Evolutionary conservation across 1,140 invertebrate species (phyloP), one percentile per base, ranked within the genome.

Genomic region (Drosophila navojoa): DNA sequence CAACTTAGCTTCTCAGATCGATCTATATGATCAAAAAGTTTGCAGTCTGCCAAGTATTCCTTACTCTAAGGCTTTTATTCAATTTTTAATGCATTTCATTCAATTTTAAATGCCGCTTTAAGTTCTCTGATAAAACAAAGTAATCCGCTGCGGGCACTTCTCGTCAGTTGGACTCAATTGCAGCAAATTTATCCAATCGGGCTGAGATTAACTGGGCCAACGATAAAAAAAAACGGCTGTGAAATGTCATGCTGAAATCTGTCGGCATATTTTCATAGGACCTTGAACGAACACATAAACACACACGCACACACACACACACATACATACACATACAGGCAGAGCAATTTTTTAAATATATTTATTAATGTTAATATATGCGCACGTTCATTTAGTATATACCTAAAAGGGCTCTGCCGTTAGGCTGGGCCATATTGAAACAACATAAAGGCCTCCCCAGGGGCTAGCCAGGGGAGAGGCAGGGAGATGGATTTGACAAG

Each of bases 381-480:
- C 15, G 29, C 19, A 27, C 22, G 5, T n/a, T n/a, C 11, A 13
- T 49, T 9, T 45, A 45, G 19, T 49, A 4, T 49, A 11, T 16
- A 27, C 40, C 35, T 16, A 55, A 70, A 55, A 62, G 50, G 59
- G 22, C 67, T 63, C 40, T 22, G 29, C 63, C 60, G 63, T 71
- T 71, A 63, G 35, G 60, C 68, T 27, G 68, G 15, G 42, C 32
- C 68, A 32, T 63, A 71, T 71, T 52, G 60, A 60, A 63, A 63
- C 53, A 52, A 22, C 38, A 27, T 27, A 38, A 38, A 35, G 27
- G 29, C 29, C 25, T 38, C 32, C 13, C 32, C 13, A n/a, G 62
- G 11, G 29, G 5, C 11, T 35, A 6, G 15, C n/a, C 0, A 5
- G 0, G n/a, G 15, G 27, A 27, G 40, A 15, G 40, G 19, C 5